phyloP scores from a whole-genome alignment of 2,113 vertebrate genomes.

The Prunella fulvescens region DNA sequence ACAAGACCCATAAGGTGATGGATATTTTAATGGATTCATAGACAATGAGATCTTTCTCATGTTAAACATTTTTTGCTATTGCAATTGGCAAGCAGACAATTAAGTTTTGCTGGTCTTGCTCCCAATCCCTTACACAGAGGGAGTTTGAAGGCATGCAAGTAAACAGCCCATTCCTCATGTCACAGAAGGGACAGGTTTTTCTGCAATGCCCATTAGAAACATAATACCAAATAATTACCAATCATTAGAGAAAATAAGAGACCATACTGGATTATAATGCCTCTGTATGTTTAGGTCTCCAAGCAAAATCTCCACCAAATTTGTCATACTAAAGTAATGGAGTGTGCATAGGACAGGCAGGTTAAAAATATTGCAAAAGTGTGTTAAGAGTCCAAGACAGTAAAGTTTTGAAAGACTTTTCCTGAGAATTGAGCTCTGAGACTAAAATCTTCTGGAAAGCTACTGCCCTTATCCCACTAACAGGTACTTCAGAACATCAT shows the following conservation, averaged over 20 bases:
- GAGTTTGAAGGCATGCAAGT: not conserved
- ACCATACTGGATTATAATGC: not conserved
- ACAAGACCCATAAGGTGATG: not conserved
- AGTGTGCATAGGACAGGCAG: fast-evolving
- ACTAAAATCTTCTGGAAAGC: not conserved
- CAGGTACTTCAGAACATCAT: not conserved
- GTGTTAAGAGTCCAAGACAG: not conserved
- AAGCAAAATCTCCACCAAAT: not conserved
- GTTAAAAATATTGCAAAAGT: not conserved
- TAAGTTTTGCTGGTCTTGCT: not conserved
- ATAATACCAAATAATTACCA: not conserved
- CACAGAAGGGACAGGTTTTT: not conserved
- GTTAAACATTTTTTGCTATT: not conserved
- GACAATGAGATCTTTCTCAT: not conserved
- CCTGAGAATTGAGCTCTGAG: not conserved
- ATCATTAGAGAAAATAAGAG: not conserved
- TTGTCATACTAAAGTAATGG: not conserved
- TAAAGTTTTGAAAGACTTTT: not conserved
- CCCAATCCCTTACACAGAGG: not conserved
- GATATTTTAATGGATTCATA: not conserved
- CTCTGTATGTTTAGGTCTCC: not conserved
- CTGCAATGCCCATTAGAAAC: not conserved
- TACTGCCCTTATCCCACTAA: not conserved
- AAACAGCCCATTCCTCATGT: not conserved
- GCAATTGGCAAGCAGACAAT: not conserved